Percentiles rank a stretch among this genome's conserved stretches.
These are phyloP conservation scores for Strongylocentrotus purpuratus DNA, from an alignment of 35 echinoderm and acorn worm genomes.

Conservation along the genomic window DNA sequence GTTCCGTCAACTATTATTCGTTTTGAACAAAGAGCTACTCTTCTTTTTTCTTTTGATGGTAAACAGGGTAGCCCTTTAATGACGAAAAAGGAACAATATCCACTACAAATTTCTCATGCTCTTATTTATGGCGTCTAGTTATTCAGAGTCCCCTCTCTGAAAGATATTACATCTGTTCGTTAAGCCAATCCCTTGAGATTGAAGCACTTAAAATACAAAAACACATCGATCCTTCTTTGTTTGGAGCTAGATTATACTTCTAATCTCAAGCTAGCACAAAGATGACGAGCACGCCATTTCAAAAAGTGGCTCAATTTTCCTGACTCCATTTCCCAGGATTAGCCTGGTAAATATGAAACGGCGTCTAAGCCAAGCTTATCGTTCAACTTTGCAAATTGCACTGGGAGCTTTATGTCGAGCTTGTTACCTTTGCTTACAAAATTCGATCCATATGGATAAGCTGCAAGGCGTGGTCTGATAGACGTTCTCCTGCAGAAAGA, in stretches of 20 bases:
- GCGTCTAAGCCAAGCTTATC: neutral
- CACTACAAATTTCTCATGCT: too few relatives aligned
- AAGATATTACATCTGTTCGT: neutral
- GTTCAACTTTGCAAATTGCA: neutral
- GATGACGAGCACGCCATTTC: neutral
- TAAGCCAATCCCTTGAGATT: neutral
- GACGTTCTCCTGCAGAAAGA: neutral
- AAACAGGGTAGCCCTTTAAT: too few relatives aligned
- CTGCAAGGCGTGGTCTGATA: neutral
- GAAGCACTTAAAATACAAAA: neutral
- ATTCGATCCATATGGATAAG: neutral
- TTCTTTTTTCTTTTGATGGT: too few relatives aligned
- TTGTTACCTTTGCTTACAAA: neutral
- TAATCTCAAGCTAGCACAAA: neutral
- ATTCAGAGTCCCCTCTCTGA: neutral
- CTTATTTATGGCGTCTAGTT: neutral
- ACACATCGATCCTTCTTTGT: neutral
- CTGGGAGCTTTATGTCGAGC: neutral
- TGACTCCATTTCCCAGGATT: neutral
- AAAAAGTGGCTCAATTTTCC: conserved; percentile 6
- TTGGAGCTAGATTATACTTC: neutral
- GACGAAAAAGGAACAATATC: too few relatives aligned
- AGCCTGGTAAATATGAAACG: neutral
- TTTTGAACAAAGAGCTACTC: too few relatives aligned
- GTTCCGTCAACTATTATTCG: too few relatives aligned